Conservation (phyloP, 2,113 vertebrate species). For the Sturnus vulgaris region DNA sequence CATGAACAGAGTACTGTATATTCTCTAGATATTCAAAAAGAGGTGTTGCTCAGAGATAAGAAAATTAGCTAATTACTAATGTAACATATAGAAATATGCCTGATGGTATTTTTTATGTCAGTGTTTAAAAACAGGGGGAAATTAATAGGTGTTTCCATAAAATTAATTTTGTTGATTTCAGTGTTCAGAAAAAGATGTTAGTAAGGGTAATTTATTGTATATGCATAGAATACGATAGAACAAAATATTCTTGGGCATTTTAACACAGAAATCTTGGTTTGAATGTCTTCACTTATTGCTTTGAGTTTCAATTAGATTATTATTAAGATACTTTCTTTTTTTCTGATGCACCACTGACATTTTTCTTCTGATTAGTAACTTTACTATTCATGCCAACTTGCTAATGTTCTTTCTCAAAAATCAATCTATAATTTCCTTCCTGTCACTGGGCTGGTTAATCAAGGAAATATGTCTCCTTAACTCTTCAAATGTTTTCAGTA, state of each 20-base stretch:
- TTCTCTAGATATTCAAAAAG: not conserved
- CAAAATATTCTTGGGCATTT: not conserved
- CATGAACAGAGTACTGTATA: not conserved
- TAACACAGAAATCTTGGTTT: not conserved
- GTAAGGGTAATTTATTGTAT: not conserved
- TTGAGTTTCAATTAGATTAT: not conserved
- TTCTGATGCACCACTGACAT: not conserved
- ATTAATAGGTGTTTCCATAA: not conserved
- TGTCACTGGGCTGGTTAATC: constrained; percentile 53
- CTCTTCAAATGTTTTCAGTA: not conserved
- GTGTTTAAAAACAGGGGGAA: not conserved
- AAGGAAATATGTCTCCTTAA: constrained; percentile 6
- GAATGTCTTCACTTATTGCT: not conserved
- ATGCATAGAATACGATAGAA: not conserved
- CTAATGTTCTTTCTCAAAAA: constrained; percentile 55
- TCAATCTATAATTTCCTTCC: constrained; percentile 53
- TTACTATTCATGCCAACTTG: not conserved
- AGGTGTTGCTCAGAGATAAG: not conserved
- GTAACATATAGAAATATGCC: not conserved
- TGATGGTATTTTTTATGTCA: not conserved
- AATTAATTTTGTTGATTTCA: not conserved
- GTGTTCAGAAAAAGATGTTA: not conserved
- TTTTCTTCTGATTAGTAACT: constrained; percentile 42
- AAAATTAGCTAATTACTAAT: not conserved
- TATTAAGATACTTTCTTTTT: not conserved